phyloP scores from a whole-genome alignment of 64 coral and sea anemone genomes.

The Anthopleura sola region DNA sequence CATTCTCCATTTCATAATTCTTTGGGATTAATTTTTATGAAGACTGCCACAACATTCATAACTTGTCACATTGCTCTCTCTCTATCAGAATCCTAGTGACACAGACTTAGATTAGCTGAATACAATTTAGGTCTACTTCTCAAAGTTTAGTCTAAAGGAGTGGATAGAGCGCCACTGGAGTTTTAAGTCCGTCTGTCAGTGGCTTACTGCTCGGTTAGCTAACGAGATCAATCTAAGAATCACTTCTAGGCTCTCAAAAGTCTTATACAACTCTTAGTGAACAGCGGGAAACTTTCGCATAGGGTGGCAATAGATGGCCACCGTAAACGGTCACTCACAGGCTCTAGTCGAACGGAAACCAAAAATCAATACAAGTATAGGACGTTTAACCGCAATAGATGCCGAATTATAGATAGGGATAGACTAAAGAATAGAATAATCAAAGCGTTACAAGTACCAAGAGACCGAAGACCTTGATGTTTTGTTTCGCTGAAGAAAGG shows the following conservation, averaged over 20 bases:
- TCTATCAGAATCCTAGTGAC: background rate
- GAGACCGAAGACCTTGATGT: constrained; percentile 19
- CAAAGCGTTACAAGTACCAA: constrained; percentile 15
- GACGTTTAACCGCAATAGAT: constrained; percentile 33
- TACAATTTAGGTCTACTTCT: background rate
- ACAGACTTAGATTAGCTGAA: background rate
- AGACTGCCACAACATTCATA: background rate
- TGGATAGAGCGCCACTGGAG: background rate
- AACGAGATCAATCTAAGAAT: background rate
- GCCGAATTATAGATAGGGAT: constrained; percentile 35
- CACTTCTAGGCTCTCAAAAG: background rate
- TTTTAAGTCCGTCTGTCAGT: background rate
- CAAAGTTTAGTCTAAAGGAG: background rate
- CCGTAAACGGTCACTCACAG: background rate
- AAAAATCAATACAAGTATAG: constrained; percentile 14
- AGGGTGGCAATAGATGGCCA: background rate
- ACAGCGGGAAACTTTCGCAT: background rate
- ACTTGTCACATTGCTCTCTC: background rate
- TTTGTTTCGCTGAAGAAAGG: constrained; percentile 17
- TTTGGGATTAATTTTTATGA: constrained; percentile 1
- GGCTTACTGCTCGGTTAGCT: background rate
- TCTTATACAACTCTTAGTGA: background rate
- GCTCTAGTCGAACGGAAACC: constrained; percentile 20
- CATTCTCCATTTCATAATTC: background rate
- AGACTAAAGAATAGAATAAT: constrained; percentile 28